Conservation (phyloP, 2,113 vertebrate species). For the Excalfactoria chinensis region DNA sequence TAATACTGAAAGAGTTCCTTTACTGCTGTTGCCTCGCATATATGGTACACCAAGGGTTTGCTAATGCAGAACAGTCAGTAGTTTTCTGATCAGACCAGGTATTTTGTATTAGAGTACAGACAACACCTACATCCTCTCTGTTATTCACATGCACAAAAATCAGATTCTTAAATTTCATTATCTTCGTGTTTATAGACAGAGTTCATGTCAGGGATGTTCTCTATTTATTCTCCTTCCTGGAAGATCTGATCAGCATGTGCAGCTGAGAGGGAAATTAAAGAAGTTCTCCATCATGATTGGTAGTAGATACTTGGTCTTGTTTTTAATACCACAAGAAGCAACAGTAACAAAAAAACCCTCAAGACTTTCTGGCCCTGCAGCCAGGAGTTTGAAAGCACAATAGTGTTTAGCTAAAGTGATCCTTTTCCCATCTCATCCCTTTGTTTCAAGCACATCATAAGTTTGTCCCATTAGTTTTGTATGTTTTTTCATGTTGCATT, state of each 20-base stretch:
- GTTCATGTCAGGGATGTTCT: neutral
- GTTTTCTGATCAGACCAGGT: neutral
- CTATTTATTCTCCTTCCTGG: neutral
- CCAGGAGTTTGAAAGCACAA: neutral
- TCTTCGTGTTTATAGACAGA: neutral
- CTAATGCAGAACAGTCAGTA: slow-evolving; percentile 10
- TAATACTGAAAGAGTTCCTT: neutral
- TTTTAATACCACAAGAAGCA: neutral
- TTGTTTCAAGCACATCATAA: neutral
- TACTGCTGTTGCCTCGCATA: neutral
- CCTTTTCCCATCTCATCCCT: neutral
- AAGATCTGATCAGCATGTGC: neutral
- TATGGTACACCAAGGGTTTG: neutral
- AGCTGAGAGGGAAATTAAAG: neutral
- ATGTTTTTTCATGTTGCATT: neutral
- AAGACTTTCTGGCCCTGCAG: neutral
- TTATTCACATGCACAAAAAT: neutral
- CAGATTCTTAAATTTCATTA: neutral
- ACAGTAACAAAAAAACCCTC: neutral
- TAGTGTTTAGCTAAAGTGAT: neutral
- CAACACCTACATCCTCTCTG: neutral
- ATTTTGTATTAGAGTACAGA: neutral
- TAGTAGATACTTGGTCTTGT: neutral
- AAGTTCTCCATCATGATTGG: neutral
- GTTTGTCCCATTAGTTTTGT: neutral